phyloP scores from a whole-genome alignment of 2,888 invertebrate genomes.

The Heteropelma amictum region DNA sequence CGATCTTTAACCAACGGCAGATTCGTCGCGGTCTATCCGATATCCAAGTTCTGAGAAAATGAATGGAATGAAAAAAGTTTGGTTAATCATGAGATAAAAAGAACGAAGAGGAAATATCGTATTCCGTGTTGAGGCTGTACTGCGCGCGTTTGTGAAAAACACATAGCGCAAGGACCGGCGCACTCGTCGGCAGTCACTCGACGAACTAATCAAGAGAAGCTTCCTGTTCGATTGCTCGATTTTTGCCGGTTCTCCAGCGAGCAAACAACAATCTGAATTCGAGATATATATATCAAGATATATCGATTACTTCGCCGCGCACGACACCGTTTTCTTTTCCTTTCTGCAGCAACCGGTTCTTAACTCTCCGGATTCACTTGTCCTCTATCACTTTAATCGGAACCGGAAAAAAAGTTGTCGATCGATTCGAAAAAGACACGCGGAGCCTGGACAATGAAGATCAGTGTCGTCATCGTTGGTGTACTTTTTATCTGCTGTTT shows the following conservation, averaged over 20 bases:
- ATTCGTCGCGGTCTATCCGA: conserved; percentile 3
- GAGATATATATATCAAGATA: not conserved
- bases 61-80: conserved; percentile 6
- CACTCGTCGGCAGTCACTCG: conserved; percentile 31
- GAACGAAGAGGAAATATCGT: conserved; percentile 9
- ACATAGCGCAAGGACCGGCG: conserved; percentile 23
- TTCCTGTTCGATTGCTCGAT: not conserved
- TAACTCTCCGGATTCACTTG: not conserved
- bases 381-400: not conserved
- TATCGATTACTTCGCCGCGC: conserved; percentile 14
- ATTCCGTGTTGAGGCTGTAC: not conserved
- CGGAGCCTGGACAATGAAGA: conserved; percentile 58
- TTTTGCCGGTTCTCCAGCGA: not conserved
- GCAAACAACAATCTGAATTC: not conserved
- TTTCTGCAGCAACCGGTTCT: conserved; percentile 16
- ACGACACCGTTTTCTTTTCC: not conserved
- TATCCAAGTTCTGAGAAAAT: not conserved
- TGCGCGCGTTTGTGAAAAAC: conserved; percentile 33
- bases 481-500: conserved; percentile 56
- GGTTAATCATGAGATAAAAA: conserved; percentile 24
- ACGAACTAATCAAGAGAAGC: conserved; percentile 30
- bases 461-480: conserved; percentile 47
- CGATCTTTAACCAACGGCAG: conserved; percentile 22
- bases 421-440: conserved; percentile 5
- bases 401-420: conserved; percentile 27